These are phyloP conservation scores for Enteromius treurensis DNA, from an alignment of 2,797 vertebrate species.

Conservation along the genomic window DNA sequence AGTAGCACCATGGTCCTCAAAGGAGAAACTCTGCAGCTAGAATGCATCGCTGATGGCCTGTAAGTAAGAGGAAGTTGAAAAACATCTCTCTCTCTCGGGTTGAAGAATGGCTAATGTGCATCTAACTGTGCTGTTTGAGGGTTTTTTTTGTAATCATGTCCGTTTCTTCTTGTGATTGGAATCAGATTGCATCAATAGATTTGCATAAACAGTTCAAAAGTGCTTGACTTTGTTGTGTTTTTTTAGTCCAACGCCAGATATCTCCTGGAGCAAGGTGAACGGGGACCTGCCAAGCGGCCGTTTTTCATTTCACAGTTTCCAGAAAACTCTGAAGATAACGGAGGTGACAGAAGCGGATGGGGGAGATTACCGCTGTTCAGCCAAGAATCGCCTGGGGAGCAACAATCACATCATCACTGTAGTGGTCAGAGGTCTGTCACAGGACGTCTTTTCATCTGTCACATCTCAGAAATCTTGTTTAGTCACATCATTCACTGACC, in stretches of 20 bases:
- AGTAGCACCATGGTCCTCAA: conserved; percentile 89
- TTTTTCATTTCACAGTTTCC: conserved; percentile 83
- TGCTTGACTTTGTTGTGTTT: not conserved
- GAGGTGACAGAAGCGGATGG: conserved; percentile 89
- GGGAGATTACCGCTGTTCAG: conserved; percentile 89
- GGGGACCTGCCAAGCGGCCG: conserved; percentile 83
- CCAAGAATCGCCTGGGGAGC: conserved; percentile 83
- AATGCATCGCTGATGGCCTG: conserved; percentile 97
- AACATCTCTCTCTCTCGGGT: not conserved
- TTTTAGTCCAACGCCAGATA: conserved; percentile 88
- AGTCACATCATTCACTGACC: conserved; percentile 19
- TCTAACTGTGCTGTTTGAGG: not conserved
- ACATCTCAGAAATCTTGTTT: conserved; percentile 31
- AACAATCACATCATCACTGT: conserved; percentile 88
- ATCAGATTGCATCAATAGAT: not conserved
- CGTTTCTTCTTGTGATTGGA: not conserved
- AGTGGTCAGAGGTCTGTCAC: conserved; percentile 86
- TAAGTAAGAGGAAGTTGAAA: conserved; percentile 74
- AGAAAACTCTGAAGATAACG: conserved; percentile 88
- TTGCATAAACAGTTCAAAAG: not conserved
- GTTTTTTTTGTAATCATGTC: not conserved
- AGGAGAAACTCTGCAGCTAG: conserved; percentile 88
- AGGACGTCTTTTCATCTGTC: conserved; percentile 16
- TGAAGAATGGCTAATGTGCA: not conserved
- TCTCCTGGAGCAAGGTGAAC: conserved; percentile 91